Percentiles rank a stretch among this genome's conserved stretches.
phyloP scores from a whole-genome alignment of 2,797 vertebrate species.

The Diplodus puntazzo region DNA sequence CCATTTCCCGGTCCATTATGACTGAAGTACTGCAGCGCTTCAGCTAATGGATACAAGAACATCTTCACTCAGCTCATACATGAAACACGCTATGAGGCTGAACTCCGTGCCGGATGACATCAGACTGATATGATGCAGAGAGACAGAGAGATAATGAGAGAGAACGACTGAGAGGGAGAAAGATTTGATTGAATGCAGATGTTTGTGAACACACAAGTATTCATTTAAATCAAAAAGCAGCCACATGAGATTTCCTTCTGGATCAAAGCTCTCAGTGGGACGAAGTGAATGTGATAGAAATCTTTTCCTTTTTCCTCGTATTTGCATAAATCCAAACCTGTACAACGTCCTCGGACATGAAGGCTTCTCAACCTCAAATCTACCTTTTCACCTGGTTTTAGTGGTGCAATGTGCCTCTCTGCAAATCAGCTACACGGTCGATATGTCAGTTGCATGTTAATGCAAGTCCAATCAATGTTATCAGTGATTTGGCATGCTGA shows the following conservation, averaged over 20 bases:
- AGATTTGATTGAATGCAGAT: neutral
- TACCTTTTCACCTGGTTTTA: neutral
- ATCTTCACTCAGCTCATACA: neutral
- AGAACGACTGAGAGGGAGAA: neutral
- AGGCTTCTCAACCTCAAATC: neutral
- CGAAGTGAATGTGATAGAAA: neutral
- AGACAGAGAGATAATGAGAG: neutral
- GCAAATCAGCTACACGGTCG: constrained; percentile 12
- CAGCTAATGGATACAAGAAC: constrained; percentile 31
- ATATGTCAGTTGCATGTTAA: constrained; percentile 59
- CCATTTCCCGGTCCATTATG: constrained; percentile 62
- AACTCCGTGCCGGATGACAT: neutral
- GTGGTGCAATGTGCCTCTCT: constrained; percentile 1
- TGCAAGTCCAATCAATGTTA: constrained; percentile 51
- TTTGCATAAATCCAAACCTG: constrained; percentile 23
- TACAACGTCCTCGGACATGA: neutral
- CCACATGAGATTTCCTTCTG: neutral
- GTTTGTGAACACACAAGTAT: neutral
- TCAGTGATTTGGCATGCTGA: constrained; percentile 31
- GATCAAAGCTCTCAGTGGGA: neutral
- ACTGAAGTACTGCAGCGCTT: constrained; percentile 35
- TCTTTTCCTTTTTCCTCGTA: neutral
- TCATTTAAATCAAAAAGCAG: neutral
- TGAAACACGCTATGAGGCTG: neutral
- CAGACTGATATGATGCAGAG: neutral